Conservation (phyloP, 2,888 invertebrate genomes). For the Lasius fuliginosus region DNA sequence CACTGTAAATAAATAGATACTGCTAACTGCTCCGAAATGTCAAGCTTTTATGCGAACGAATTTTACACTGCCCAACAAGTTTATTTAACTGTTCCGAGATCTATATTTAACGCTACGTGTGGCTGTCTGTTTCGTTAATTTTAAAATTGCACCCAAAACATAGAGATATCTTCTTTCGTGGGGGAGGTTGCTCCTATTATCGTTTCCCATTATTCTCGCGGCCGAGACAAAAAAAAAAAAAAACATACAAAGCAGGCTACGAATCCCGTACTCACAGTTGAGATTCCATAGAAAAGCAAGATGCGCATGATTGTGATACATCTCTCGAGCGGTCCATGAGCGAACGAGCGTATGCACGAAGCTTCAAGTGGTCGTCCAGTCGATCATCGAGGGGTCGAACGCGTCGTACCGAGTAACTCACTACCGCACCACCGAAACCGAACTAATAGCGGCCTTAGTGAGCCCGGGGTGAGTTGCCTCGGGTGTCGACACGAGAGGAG, state of each 20-base stretch:
- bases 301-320: slow-evolving; percentile 84
- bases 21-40: slow-evolving; percentile 16
- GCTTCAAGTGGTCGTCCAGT: slow-evolving; percentile 74
- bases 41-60: slow-evolving; percentile 9
- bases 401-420: slow-evolving; percentile 80
- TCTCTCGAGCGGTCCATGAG: slow-evolving; percentile 62
- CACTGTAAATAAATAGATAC: background rate
- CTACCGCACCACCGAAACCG: slow-evolving; percentile 82
- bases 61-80: background rate
- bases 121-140: background rate
- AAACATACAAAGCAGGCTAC: background rate
- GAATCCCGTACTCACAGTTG: slow-evolving; percentile 77
- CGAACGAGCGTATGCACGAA: slow-evolving; percentile 47
- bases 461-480: slow-evolving; percentile 79
- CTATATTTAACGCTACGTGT: background rate
- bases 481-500: slow-evolving; percentile 62
- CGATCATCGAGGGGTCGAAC: slow-evolving; percentile 74
- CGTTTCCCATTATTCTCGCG: background rate
- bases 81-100: background rate
- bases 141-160: background rate
- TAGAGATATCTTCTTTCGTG: background rate
- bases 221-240: background rate
- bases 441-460: slow-evolving; percentile 82
- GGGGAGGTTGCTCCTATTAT: no score
- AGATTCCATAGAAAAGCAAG: slow-evolving; percentile 83